These are phyloP conservation scores for Lonchura striata DNA, from an alignment of 2,113 vertebrate genomes.

Conservation along the genomic window DNA sequence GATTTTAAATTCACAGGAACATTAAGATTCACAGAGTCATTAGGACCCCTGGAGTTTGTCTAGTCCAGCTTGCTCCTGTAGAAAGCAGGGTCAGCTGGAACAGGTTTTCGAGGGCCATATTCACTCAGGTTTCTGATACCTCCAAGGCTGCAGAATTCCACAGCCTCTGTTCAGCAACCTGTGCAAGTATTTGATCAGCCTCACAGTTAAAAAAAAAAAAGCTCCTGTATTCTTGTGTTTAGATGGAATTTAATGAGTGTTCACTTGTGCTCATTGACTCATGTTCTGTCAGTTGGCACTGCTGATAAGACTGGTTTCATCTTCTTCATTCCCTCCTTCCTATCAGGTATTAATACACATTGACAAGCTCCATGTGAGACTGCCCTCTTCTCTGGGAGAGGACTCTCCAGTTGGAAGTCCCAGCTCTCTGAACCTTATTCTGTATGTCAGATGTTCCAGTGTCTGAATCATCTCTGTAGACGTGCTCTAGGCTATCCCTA, in stretches of 20 bases:
- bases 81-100: not conserved
- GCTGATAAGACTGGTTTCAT: not conserved
- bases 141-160: not conserved
- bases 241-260: not conserved
- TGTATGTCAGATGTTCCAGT: not conserved
- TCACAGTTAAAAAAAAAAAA: not conserved
- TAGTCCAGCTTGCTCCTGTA: not conserved
- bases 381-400: not conserved
- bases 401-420: not conserved
- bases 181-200: not conserved
- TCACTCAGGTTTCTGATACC: not conserved
- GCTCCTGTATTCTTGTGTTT: not conserved
- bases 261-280: not conserved
- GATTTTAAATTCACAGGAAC: not conserved
- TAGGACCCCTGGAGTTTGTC: not conserved
- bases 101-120: not conserved
- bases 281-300: not conserved
- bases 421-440: not conserved
- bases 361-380: not conserved
- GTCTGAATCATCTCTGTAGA: not conserved
- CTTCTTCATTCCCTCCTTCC: not conserved
- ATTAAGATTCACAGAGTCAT: not conserved
- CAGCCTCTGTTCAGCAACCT: not conserved
- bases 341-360: not conserved
- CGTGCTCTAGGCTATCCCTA: not conserved